Evolutionary conservation across 2,888 invertebrate species (phyloP).

Genomic region (Ectemnius cavifrons): DNA sequence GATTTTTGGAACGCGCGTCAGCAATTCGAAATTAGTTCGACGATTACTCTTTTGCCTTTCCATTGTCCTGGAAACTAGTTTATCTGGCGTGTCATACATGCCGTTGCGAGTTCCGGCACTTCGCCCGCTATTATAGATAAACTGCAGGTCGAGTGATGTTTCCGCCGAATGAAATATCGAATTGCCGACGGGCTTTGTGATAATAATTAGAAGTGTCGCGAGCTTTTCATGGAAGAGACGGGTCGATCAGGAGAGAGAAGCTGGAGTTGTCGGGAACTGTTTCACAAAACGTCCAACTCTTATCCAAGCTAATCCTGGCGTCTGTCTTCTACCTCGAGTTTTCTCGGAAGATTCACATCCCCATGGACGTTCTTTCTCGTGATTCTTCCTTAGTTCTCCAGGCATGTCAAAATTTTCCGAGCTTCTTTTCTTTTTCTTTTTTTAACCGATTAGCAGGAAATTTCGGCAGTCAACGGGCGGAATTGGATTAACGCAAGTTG

Average conservation of each 20-base stretch:
- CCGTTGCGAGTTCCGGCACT: slow-evolving; percentile 5
- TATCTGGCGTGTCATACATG: slow-evolving; percentile 11
- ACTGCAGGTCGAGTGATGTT: slow-evolving; percentile 27
- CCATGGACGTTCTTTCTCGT: too few relatives aligned
- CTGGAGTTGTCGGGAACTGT: neutral
- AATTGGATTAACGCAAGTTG: slow-evolving; percentile 55
- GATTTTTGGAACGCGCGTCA: neutral
- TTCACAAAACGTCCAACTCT: too few relatives aligned
- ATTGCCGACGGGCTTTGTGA: slow-evolving; percentile 17
- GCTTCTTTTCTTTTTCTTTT: slow-evolving; percentile 15
- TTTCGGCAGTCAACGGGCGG: slow-evolving; percentile 43
- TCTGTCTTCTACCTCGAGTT: too few relatives aligned
- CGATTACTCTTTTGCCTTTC: neutral
- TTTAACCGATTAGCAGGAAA: slow-evolving; percentile 50
- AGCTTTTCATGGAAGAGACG: slow-evolving; percentile 16
- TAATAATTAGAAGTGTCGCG: slow-evolving; percentile 35
- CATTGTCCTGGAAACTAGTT: slow-evolving; percentile 18
- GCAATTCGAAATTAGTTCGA: slow-evolving; percentile 5
- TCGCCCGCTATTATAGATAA: slow-evolving; percentile 3
- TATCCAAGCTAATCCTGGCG: too few relatives aligned
- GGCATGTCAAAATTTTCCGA: slow-evolving; percentile 11
- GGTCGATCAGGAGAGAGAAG: neutral
- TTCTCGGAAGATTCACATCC: too few relatives aligned
- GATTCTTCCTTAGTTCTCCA: too few relatives aligned
- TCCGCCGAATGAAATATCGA: slow-evolving; percentile 38